Conservation (phyloP, 2,888 invertebrate species). For the Drosophila parthenogenetica region DNA sequence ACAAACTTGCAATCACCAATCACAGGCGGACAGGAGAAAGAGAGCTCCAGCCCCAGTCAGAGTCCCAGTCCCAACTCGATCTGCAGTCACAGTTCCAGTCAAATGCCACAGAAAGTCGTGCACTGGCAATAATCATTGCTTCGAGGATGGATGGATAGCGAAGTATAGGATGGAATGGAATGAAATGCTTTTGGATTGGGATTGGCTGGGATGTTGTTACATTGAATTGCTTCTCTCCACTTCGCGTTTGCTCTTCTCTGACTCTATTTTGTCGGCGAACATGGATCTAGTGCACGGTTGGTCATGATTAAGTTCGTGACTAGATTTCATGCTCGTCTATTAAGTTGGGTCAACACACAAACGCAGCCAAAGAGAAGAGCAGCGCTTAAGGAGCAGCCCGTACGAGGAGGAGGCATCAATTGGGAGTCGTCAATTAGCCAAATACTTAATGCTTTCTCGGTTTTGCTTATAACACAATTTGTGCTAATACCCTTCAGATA, state of each 20-base stretch:
- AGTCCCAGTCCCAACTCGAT: background rate
- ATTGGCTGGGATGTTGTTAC: constrained; percentile 19
- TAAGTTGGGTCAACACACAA: constrained; percentile 85
- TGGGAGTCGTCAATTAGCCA: constrained; percentile 57
- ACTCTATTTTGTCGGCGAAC: constrained; percentile 86
- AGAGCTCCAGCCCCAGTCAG: background rate
- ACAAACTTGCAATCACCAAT: constrained; percentile 58
- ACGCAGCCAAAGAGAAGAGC: constrained; percentile 46
- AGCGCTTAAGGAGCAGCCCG: constrained; percentile 16
- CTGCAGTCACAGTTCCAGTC: constrained; percentile 34
- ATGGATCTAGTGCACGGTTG: constrained; percentile 86
- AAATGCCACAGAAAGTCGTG: constrained; percentile 77
- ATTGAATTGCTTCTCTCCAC: constrained; percentile 22
- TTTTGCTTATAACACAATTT: constrained; percentile 18
- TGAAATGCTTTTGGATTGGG: background rate
- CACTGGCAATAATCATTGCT: constrained; percentile 71
- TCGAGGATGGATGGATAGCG: constrained; percentile 36
- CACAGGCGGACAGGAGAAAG: constrained; percentile 33
- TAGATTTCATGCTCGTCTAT: constrained; percentile 86
- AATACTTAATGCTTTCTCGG: constrained; percentile 33
- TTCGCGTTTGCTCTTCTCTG: constrained; percentile 74
- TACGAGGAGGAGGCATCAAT: background rate
- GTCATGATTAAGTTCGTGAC: constrained; percentile 86
- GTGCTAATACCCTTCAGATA: constrained; percentile 23
- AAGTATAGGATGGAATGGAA: background rate